These are phyloP conservation scores for Dastarcus helophoroides DNA, from an alignment of 2,888 invertebrate species.

Conservation along the genomic window DNA sequence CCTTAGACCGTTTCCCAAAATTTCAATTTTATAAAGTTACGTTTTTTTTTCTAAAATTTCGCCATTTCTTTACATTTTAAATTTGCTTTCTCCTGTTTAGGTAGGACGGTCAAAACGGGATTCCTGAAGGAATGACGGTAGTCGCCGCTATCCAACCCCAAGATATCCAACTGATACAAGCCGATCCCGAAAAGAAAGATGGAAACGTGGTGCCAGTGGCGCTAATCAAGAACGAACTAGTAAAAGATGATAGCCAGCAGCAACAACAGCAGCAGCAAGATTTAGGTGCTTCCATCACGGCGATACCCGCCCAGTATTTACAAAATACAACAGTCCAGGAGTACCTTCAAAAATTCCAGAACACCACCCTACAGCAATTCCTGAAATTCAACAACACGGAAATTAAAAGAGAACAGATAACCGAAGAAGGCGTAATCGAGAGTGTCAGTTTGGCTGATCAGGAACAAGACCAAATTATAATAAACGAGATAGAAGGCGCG, in stretches of 20 bases:
- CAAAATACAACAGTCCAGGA: constrained; percentile 42
- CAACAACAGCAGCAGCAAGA: constrained; percentile 13
- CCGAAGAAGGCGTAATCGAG: constrained; percentile 40
- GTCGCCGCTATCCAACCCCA: constrained; percentile 56
- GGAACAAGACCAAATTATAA: constrained; percentile 28
- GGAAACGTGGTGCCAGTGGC: constrained; percentile 39
- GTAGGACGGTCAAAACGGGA: constrained; percentile 37
- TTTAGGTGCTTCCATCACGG: constrained; percentile 31
- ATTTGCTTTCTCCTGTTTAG: constrained; percentile 1
- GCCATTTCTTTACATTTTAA: background rate
- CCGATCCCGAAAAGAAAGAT: constrained; percentile 25
- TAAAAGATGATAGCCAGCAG: constrained; percentile 19
- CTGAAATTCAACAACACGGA: constrained; percentile 47
- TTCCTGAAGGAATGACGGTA: constrained; percentile 54
- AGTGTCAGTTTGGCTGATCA: constrained; percentile 36
- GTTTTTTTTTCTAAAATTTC: background rate
- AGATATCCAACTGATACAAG: constrained; percentile 51
- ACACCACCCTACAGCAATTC: constrained; percentile 45
- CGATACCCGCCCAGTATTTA: constrained; percentile 43
- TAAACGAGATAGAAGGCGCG: constrained; percentile 33
- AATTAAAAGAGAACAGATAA: constrained; percentile 41
- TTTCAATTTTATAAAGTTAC: too few relatives aligned
- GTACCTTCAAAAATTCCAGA: constrained; percentile 39
- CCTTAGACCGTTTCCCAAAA: too few relatives aligned
- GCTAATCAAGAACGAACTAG: constrained; percentile 37